Evolutionary conservation across 2,888 invertebrate species (phyloP).

Genomic region (Agrotis puta): DNA sequence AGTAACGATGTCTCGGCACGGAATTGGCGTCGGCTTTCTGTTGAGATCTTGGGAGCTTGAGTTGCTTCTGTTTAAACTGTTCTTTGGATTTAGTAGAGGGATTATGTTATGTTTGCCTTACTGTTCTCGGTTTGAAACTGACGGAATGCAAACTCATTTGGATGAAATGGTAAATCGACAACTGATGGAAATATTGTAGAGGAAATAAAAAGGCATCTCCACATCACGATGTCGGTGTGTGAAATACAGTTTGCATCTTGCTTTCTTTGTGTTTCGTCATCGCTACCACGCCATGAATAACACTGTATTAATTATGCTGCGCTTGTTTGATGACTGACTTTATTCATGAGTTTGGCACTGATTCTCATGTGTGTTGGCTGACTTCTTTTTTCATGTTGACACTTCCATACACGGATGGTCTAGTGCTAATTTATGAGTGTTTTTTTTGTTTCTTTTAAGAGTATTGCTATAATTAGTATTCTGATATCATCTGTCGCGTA

Average conservation of each 20-base stretch:
- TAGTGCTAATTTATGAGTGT: conserved; percentile 60
- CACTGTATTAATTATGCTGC: conserved; percentile 79
- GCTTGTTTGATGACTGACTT: conserved; percentile 78
- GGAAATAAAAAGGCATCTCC: conserved; percentile 64
- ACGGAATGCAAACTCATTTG: neutral
- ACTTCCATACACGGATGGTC: conserved; percentile 52
- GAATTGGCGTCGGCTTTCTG: conserved; percentile 61
- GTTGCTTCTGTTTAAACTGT: conserved; percentile 17
- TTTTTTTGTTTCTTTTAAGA: conserved; percentile 24
- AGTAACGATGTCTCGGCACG: conserved; percentile 73
- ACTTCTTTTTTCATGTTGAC: conserved; percentile 61
- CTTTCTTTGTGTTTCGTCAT: conserved; percentile 80
- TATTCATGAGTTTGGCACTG: conserved; percentile 78
- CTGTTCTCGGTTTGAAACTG: neutral
- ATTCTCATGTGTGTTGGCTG: conserved; percentile 69
- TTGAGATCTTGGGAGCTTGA: neutral
- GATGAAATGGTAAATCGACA: neutral
- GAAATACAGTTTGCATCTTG: conserved; percentile 75
- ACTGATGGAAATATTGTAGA: conserved; percentile 31
- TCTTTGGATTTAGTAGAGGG: neutral
- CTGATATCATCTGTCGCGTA: conserved; percentile 46
- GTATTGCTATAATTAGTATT: conserved; percentile 36
- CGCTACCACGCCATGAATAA: conserved; percentile 79
- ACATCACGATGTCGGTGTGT: conserved; percentile 72
- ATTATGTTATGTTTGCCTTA: neutral